Base-by-base conservation (phyloP, 2,113 vertebrate genomes). In the Pygoscelis adeliae region DNA sequence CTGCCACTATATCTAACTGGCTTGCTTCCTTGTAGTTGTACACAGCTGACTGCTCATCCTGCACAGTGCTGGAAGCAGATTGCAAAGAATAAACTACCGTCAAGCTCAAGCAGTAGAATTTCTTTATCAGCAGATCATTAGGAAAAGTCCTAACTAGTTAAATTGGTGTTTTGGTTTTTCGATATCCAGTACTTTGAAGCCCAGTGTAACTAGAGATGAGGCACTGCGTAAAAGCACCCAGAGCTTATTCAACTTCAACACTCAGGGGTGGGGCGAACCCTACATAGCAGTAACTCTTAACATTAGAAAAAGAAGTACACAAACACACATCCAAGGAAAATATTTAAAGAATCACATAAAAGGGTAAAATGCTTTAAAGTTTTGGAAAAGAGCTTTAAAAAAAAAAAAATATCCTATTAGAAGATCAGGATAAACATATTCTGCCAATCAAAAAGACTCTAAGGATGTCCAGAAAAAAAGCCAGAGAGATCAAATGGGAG, bases 251-350 rank as follows among this genome's bases (percentile, higher is more conserved):
- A 81, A 47, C 25, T 70, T 73, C 59, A 56, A 7, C 13, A 18
- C 2, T 56, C 2, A 0, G 15, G 32, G 22, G 11, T 1, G 1
- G 20, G 12, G 42, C 10, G 4, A 66, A 55, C 15, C 63, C 27
- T 67, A 29, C 32, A 30, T 5, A 90, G 42, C 38, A 58, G 26
- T 22, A 65, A 70, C 17, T 25, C 8, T 67, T 85, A 74, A 36
- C 6, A 36, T 66, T 12, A 69, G 26, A 61, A 72, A 56, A 40
- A 72, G 9, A 3, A 56, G 9, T 55, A 34, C 25, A 42, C 26
- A 79, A 29, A 40, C 14, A 34, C 59, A 42, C 2, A 11, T 11
- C 13, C 0, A 5, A 85, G 30, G 29, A 82, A 74, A 79, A 25
- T 16, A 59, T 44, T 79, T 46, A 10, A 29, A 38, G 32, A 50